A percentile compares a stretch with the other conserved stretches of the same genome.
These are phyloP conservation scores for Monoplex corrugatus DNA, from an alignment of 2,888 invertebrate genomes.

Conservation along the genomic window DNA sequence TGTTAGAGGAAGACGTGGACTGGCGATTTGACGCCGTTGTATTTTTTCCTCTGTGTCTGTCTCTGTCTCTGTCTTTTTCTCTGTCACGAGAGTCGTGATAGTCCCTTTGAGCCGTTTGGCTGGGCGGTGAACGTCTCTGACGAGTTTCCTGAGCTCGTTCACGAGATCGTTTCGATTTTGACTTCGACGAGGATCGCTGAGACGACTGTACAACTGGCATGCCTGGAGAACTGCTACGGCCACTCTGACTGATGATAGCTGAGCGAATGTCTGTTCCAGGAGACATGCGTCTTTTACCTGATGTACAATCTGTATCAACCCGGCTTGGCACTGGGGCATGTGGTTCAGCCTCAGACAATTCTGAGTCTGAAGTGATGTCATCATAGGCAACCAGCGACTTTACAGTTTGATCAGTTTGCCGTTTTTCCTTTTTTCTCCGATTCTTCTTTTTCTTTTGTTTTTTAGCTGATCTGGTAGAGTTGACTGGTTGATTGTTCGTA, in stretches of 20 bases:
- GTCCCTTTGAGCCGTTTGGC: background rate
- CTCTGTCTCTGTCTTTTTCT: background rate
- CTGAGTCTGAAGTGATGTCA: constrained; percentile 76
- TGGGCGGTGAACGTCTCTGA: constrained; percentile 31
- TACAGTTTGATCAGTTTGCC: constrained; percentile 54
- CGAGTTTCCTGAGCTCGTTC: constrained; percentile 27
- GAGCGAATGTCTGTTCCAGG: constrained; percentile 65
- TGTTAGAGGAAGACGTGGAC: constrained; percentile 17
- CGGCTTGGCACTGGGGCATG: constrained; percentile 49
- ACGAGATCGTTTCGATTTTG: constrained; percentile 43
- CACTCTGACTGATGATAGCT: constrained; percentile 63
- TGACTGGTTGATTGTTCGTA: constrained; percentile 28
- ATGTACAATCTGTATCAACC: constrained; percentile 44
- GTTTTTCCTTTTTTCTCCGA: constrained; percentile 49
- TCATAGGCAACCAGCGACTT: constrained; percentile 73
- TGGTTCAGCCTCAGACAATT: constrained; percentile 58
- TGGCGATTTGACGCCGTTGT: background rate
- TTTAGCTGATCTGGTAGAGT: constrained; percentile 63
- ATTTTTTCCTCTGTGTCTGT: constrained; percentile 35
- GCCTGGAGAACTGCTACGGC: constrained; percentile 71
- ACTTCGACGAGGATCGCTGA: constrained; percentile 27
- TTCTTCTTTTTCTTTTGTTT: constrained; percentile 63
- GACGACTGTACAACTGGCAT: constrained; percentile 34
- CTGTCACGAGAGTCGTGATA: constrained; percentile 29
- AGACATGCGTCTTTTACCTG: constrained; percentile 48